phyloP scores from a whole-genome alignment of 1,140 invertebrate genomes.

The Macrocentrus cingulum region DNA sequence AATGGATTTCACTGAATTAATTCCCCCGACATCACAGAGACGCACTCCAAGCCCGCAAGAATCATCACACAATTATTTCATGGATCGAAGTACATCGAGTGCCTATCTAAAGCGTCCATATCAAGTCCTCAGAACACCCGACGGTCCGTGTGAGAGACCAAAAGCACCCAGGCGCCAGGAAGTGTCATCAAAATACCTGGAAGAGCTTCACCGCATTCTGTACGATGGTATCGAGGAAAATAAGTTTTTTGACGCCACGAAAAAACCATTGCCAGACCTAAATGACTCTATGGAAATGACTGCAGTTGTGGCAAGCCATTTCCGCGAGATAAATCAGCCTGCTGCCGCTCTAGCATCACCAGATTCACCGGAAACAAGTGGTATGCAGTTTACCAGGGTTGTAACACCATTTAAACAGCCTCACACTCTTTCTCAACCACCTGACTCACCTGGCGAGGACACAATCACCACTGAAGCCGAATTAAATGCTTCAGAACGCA shows the following conservation, averaged over 20 bases:
- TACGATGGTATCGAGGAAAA: not conserved
- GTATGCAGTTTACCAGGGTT: too few species aligned
- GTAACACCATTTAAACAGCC: too few species aligned
- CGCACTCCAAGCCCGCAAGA: not conserved
- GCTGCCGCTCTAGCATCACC: too few species aligned
- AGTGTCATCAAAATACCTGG: not conserved
- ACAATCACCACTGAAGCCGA: not conserved
- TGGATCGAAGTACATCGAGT: slow-evolving; percentile 8
- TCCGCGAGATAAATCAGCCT: too few species aligned
- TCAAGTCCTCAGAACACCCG: not conserved
- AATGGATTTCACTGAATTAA: slow-evolving; percentile 19
- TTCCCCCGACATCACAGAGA: not conserved
- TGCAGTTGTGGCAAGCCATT: not conserved
- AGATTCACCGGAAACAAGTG: too few species aligned
- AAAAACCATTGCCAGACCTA: not conserved
- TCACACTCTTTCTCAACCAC: too few species aligned
- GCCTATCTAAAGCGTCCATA: slow-evolving; percentile 11
- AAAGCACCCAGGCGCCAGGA: not conserved
- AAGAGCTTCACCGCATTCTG: not conserved
- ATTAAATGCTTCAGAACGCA: too few species aligned
- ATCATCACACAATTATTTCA: slow-evolving; percentile 11
- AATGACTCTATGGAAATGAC: slow-evolving; percentile 16
- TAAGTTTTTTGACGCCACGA: not conserved
- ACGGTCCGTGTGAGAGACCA: not conserved
- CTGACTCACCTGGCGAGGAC: too few species aligned